Evolutionary conservation across 2,888 invertebrate species (phyloP).

Genomic region (Alentia gelatinosa): DNA sequence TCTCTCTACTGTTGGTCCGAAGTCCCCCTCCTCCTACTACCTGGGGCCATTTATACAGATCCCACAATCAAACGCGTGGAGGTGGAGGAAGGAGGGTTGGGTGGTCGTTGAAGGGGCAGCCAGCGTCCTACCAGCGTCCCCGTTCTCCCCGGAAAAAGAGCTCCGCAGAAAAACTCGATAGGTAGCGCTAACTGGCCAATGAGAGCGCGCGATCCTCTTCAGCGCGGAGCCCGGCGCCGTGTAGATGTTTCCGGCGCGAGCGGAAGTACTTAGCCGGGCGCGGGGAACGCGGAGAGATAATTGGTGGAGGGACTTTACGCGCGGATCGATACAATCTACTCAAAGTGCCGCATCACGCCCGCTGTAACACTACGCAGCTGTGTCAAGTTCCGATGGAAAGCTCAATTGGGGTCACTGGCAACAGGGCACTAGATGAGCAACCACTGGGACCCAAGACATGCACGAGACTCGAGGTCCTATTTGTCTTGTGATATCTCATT

Average conservation of each 20-base stretch:
- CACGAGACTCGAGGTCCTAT: too few relatives aligned
- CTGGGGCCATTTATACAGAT: too few relatives aligned
- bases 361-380: slow-evolving; percentile 30
- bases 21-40: too few relatives aligned
- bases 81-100: too few relatives aligned
- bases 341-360: slow-evolving; percentile 11
- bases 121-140: too few relatives aligned
- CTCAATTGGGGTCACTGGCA: slow-evolving; percentile 40
- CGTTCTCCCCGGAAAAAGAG: too few relatives aligned
- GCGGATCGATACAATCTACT: slow-evolving; percentile 40
- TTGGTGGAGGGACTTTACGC: slow-evolving; percentile 35
- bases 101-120: too few relatives aligned
- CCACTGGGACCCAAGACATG: neutral
- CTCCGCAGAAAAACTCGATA: too few relatives aligned
- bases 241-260: neutral
- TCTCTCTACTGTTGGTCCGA: too few relatives aligned
- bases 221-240: neutral
- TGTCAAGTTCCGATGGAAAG: slow-evolving; percentile 4
- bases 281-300: slow-evolving; percentile 27
- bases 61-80: too few relatives aligned
- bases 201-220: neutral
- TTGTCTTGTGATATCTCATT: too few relatives aligned
- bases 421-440: neutral
- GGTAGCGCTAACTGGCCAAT: neutral
- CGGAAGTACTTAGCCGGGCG: slow-evolving; percentile 7